Percentiles rank a stretch among this genome's conserved stretches.
Evolutionary conservation across 2,113 vertebrate species (phyloP).

Genomic region (Bubo scandiacus): DNA sequence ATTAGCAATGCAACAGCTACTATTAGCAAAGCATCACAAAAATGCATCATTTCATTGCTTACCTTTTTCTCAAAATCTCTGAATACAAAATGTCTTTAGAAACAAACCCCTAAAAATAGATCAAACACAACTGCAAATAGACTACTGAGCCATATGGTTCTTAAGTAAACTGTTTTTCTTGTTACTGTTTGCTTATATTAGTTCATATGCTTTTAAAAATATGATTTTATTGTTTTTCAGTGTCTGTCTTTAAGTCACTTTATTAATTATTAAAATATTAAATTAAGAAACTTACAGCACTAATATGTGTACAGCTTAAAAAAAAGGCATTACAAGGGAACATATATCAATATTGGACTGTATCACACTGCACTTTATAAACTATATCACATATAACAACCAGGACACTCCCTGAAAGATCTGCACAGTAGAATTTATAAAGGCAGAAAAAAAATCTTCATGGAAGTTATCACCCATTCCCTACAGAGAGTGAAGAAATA

Average conservation of each 20-base stretch:
- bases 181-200: not conserved
- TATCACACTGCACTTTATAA: not conserved
- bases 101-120: not conserved
- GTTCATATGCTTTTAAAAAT: not conserved
- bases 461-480: not conserved
- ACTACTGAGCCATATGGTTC: not conserved
- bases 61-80: not conserved
- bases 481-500: not conserved
- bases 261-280: not conserved
- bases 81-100: not conserved
- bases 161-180: not conserved
- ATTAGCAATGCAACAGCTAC: not conserved
- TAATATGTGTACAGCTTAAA: not conserved
- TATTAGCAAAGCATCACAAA: not conserved
- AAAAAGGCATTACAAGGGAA: not conserved
- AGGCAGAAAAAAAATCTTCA: not conserved
- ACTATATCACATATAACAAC: not conserved
- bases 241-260: not conserved
- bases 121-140: not conserved
- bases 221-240: not conserved
- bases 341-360: not conserved
- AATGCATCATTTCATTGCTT: not conserved
- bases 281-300: not conserved
- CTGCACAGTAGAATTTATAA: not conserved
- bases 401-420: not conserved